Evolutionary conservation across 2,888 invertebrate genomes (phyloP).

Genomic region (Venusia cambrica): DNA sequence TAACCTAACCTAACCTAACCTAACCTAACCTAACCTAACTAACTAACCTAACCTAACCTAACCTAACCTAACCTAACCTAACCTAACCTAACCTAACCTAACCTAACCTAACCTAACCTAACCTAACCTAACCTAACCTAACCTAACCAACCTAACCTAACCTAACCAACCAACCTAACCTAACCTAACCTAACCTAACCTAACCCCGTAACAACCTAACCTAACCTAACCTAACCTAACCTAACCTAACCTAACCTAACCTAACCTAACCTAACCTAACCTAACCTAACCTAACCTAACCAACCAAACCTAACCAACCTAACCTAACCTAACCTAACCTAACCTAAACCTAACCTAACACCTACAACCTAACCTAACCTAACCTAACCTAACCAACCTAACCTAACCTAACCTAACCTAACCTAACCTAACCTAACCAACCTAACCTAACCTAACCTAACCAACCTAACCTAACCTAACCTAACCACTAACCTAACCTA

Average conservation of each 20-base stretch:
- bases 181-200: constrained; percentile 8
- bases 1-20: constrained; percentile 4
- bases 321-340: constrained; percentile 1
- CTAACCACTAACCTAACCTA: constrained; percentile 15
- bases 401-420: constrained; percentile 15
- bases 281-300: constrained; percentile 8
- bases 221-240: constrained; percentile 8
- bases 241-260: constrained; percentile 8
- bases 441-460: constrained; percentile 16
- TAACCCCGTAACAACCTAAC: constrained; percentile 8
- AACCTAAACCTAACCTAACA: constrained; percentile 4
- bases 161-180: constrained; percentile 4
- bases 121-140: constrained; percentile 5
- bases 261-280: constrained; percentile 8
- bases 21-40: constrained; percentile 4
- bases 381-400: constrained; percentile 10
- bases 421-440: constrained; percentile 17
- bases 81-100: constrained; percentile 3
- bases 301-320: not conserved
- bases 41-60: constrained; percentile 4
- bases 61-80: constrained; percentile 5
- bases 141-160: constrained; percentile 5
- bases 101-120: constrained; percentile 5
- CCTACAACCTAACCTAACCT: constrained; percentile 6
- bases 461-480: constrained; percentile 19